Base-by-base conservation (phyloP, 1,140 invertebrate genomes). In the Holcopasites calliopsidis region DNA sequence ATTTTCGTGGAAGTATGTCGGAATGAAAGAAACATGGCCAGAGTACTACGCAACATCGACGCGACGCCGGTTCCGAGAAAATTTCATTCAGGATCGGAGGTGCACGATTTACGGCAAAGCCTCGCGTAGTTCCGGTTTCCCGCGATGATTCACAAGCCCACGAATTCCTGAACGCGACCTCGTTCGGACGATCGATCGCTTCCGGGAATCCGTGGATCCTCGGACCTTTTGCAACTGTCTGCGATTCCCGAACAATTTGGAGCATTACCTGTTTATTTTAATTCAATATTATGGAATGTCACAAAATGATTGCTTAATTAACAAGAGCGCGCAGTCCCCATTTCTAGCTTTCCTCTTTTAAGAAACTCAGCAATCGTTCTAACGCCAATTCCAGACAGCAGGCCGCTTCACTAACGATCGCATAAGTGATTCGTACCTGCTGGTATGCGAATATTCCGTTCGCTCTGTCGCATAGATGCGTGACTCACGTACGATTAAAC, bases 51-150 rank as follows among this genome's bases (percentile, higher is more conserved):
- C 42, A 40, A 60, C n/a, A 33, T 35, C 23, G 8, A 33, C 60
- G 47, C 58, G 66, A 66, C 64, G 26, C 66, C 23, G 23, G 44
- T 84, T 83, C 83, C 47, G 50, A 81, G 83, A 81, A 84, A 79
- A 74, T 74, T 85, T 84, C 82, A 85, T 85, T 85, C 70, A 80
- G 10, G 21, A 83, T 76, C 75, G 21, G 49, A n/a, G n/a, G 16
- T 10, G 58, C 50, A 57, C 49, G 65, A 77, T 80, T 74, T 65
- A 75, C 72, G 54, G 21, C 23, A 28, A 35, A 47, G 55, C 64
- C 58, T 35, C 40, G 28, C 28, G 33, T 23, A 78, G 82, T 81
- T 85, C 82, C 79, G 82, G 76, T 55, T 84, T 81, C 78, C 64
- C 58, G 44, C 10, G 71, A 84, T 85, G 82, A 85, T 75, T 85